Evolutionary conservation across 1,140 invertebrate species (phyloP), one percentile per base, ranked within the genome.

Genomic region (Drosophila nasuta): DNA sequence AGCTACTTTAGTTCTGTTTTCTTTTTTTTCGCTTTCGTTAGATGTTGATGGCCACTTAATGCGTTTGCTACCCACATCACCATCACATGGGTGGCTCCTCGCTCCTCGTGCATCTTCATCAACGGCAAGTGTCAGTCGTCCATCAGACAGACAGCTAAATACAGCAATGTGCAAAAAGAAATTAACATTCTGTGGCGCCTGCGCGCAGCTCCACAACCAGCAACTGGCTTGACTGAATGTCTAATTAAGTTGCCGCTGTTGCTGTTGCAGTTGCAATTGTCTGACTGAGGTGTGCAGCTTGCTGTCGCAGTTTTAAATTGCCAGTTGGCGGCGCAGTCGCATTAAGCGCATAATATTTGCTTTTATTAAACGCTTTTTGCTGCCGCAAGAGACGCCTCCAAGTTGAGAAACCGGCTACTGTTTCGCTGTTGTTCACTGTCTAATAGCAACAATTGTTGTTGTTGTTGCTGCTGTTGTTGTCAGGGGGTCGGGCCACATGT

Each of bases 181-280:
- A 77, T 80, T 80, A 75, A 67, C 76, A 79, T 80, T 83, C 68
- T 56, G 81, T 85, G 81, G 81, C 81, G 81, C 81, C 81, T 80
- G 81, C 77, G 81, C 73, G 81, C 73, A 59, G 17, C 48, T 20
- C 49, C 48, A 52, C 0, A 25, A 10, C 1, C 65, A 51, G 10
- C 65, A 20, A 30, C 8, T 48, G 54, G 63, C 52, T 52, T 45
- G 28, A 75, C 70, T 82, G 82, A 74, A 81, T 85, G 82, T 78
- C 70, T 81, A 86, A 85, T 86, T 85, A 85, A 75, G 78, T 77
- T 79, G 72, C 80, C 38, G 38, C 59, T 62, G 30, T 33, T 56
- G 62, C 7, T n/a, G 69, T 46, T 67, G 49, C 35, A 20, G 38
- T 51, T 60, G 57, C 60, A 35, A 13, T 56, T 66, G 62, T 58